Conservation (phyloP, 2,888 invertebrate species). For the Odontothrips loti region DNA sequence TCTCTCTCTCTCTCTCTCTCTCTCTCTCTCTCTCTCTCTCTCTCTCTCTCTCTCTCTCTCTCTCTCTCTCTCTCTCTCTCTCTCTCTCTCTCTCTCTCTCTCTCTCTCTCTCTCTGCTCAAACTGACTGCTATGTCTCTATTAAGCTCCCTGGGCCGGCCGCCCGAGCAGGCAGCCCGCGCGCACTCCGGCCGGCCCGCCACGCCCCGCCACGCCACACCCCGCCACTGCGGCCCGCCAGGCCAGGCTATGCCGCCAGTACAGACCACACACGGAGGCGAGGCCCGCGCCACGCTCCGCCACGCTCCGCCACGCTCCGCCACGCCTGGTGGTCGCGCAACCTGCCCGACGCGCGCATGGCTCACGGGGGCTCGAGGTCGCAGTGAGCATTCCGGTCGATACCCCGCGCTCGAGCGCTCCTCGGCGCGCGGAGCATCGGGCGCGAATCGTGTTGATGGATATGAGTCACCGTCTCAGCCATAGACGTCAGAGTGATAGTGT, state of each 20-base stretch:
- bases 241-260: not conserved
- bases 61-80: not conserved
- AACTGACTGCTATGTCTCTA: slow-evolving; percentile 26
- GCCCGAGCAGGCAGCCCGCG: slow-evolving; percentile 13
- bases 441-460: no score
- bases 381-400: no score
- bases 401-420: no score
- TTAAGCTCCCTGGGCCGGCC: slow-evolving; percentile 17
- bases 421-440: no score
- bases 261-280: slow-evolving; percentile 19
- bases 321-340: slow-evolving; percentile 5
- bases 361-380: no score
- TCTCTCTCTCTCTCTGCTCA: slow-evolving; percentile 4
- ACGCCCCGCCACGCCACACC: not conserved
- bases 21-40: not conserved
- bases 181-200: slow-evolving; percentile 12
- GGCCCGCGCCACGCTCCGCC: not conserved
- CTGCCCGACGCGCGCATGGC: not conserved
- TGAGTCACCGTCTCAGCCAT: no score
- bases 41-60: not conserved
- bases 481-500: no score
- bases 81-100: not conserved
- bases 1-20: not conserved
- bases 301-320: not conserved
- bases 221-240: not conserved